Percentiles rank a stretch among this genome's conserved stretches.
These are phyloP conservation scores for Acanthochromis polyacanthus DNA, from an alignment of 2,113 vertebrate species.

Conservation along the genomic window DNA sequence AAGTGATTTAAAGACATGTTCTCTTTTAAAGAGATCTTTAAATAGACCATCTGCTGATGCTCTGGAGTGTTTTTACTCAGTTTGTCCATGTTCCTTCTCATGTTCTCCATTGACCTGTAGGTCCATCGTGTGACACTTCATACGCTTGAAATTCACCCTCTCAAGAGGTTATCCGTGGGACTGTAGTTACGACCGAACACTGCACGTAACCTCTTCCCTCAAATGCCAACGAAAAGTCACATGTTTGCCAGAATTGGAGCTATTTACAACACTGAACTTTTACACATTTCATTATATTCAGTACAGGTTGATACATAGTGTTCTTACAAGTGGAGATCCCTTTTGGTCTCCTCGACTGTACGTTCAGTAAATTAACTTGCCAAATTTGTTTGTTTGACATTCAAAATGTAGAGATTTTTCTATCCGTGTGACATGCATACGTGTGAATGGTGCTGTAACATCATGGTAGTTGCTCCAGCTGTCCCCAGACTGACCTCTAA, in stretches of 20 bases:
- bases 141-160: neutral
- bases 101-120: neutral
- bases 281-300: neutral
- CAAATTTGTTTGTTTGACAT: neutral
- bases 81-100: neutral
- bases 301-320: too few relatives aligned
- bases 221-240: slow-evolving; percentile 56
- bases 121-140: slow-evolving; percentile 16
- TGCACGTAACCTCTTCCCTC: slow-evolving; percentile 52
- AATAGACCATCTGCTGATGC: too few relatives aligned
- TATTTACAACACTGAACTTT: slow-evolving; percentile 46
- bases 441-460: slow-evolving; percentile 16
- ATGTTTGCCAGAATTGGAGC: slow-evolving; percentile 44
- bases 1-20: neutral
- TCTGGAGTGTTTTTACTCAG: neutral
- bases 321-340: too few relatives aligned
- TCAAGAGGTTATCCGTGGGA: slow-evolving; percentile 13
- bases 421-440: neutral
- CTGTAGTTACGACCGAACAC: slow-evolving; percentile 10
- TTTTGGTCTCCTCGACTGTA: neutral
- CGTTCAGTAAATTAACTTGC: neutral
- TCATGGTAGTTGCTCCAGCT: slow-evolving; percentile 54
- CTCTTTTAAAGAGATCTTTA: too few relatives aligned
- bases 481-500: slow-evolving; percentile 48
- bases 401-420: neutral